Evolutionary conservation across 2,888 invertebrate genomes (phyloP), one percentile per base, ranked within the genome.

Genomic region (Pecten maximus): DNA sequence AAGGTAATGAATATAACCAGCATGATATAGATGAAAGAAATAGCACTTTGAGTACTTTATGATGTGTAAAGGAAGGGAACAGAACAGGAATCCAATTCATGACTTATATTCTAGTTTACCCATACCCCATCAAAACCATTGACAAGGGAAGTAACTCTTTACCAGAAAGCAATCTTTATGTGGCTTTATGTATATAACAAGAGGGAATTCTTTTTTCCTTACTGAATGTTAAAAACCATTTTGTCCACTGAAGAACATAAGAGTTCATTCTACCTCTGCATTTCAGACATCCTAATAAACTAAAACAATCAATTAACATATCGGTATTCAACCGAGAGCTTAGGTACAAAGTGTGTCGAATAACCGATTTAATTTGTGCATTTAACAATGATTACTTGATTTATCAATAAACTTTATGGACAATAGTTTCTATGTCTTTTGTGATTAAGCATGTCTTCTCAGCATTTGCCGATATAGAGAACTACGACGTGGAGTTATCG

Each of bases 361-460:
- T 74, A 35, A 74, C 74, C 28, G 74, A 28, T 74, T 74, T 74
- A 74, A 74, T 74, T 74, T 74, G 74, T 74, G 35, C 74, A 74
- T 74, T 74, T 74, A 74, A 74, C 74, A 74, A 35, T 74, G 74
- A 74, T 74, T 74, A 74, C 8, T 74, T 74, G 74, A 74, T 74
- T 74, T 74, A 74, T 74, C 74, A 74, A 74, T 74, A 35, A 74
- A 74, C 28, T 74, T 74, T 74, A 74, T 74, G 74, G 74, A 74
- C 74, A 74, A 74, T 74, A 74, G 74, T 35, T 35, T 74, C 74
- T 74, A 74, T 74, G 74, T 74, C 74, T 74, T 74, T 74, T 74
- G 74, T 74, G 74, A 74, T 74, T 74, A 74, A 74, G 74, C 74
- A 74, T 74, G 74, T 74, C 74, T 74, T 74, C 23, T 6, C 74